Percentiles rank a stretch among this genome's conserved stretches.
phyloP scores from a whole-genome alignment of 2,888 invertebrate species.

The Stenurella melanura region DNA sequence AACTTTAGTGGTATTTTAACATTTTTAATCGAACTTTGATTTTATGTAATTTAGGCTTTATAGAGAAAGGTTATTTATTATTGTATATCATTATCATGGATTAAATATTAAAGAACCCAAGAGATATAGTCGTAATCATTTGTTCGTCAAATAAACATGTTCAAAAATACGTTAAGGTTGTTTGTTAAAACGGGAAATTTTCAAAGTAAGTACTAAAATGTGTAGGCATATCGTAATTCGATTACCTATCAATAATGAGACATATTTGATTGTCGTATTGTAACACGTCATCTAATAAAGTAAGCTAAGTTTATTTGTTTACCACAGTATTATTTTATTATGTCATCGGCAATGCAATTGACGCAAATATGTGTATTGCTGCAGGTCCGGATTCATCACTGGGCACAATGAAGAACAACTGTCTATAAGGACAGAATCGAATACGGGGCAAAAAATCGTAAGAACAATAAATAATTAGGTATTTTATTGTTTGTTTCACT shows the following conservation, averaged over 20 bases:
- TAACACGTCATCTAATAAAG: too few species aligned
- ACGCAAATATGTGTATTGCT: not conserved
- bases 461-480: too few species aligned
- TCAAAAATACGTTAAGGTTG: constrained; percentile 48
- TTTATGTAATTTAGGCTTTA: constrained; percentile 13
- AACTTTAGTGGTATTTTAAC: not conserved
- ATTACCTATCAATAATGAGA: not conserved
- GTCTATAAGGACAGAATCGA: too few species aligned
- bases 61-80: constrained; percentile 11
- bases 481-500: too few species aligned
- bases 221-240: not conserved
- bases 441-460: too few species aligned
- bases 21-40: not conserved
- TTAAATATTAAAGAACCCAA: constrained; percentile 13
- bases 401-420: too few species aligned
- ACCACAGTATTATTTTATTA: too few species aligned
- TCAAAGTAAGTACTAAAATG: constrained; percentile 50
- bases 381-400: too few species aligned
- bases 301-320: too few species aligned
- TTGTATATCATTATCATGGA: constrained; percentile 19
- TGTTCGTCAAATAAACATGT: constrained; percentile 48
- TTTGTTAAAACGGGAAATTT: constrained; percentile 47
- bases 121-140: not conserved
- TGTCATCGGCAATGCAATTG: too few species aligned
- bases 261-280: too few species aligned